Evolutionary conservation across 2,113 vertebrate species (phyloP).

Genomic region (Aix galericulata): DNA sequence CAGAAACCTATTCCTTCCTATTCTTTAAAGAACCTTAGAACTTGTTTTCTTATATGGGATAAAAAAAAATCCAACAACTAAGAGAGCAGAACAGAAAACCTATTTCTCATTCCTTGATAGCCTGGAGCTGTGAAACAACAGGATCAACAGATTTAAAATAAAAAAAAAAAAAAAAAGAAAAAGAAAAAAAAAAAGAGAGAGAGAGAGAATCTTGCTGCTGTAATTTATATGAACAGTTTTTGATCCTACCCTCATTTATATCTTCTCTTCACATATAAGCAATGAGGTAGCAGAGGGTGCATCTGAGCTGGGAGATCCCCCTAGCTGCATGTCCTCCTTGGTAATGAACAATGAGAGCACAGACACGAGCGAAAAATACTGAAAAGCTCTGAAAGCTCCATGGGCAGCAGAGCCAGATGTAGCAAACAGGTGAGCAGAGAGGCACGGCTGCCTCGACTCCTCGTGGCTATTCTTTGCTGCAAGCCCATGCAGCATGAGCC

Average conservation of each 20-base stretch:
- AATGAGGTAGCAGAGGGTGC: neutral
- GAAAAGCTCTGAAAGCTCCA: neutral
- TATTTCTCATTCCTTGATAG: slow-evolving; percentile 33
- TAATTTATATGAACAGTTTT: neutral
- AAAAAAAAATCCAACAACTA: slow-evolving; percentile 2
- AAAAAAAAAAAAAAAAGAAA: no score
- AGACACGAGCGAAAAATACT: neutral
- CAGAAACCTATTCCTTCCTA: neutral
- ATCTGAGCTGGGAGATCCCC: neutral
- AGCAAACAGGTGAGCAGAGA: neutral
- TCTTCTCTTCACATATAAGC: neutral
- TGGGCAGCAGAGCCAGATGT: neutral
- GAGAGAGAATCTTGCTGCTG: neutral
- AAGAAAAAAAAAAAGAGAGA: neutral
- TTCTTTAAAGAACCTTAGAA: neutral
- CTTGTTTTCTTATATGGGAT: slow-evolving; percentile 4
- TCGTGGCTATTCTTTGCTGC: neutral
- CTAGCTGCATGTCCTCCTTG: neutral
- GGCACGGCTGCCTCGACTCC: neutral
- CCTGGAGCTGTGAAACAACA: slow-evolving; percentile 16
- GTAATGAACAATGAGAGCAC: neutral
- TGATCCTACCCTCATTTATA: neutral
- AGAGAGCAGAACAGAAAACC: slow-evolving; percentile 38
- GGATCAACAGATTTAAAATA: neutral
- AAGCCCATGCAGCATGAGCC: neutral